Base-by-base conservation (phyloP, 1,140 invertebrate species). In the Schlechtendalia chinensis region DNA sequence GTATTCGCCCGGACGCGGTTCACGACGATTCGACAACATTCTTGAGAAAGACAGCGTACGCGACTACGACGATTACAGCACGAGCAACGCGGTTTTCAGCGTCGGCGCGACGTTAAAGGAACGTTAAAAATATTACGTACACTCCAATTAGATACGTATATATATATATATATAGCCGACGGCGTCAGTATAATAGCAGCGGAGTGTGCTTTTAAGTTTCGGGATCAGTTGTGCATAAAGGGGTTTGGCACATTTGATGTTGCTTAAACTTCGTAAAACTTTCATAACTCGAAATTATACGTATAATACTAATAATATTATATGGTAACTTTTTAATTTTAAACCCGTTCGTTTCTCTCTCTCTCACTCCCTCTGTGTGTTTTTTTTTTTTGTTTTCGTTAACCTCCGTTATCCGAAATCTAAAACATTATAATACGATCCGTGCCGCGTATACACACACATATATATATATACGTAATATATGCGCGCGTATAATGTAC, bases 231-330 rank as follows among this genome's bases (percentile, higher is more conserved):
- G 50, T 50, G 45, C 67, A 69, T 47, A 69, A 69, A 69, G 22
- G 67, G 45, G 39, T 50, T 24, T 47, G 67, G 22, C 45, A 50
- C 45, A 69, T 69, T 69, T 69, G 22, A 50, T 24, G 67, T 69
- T 14, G n/a, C 32, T 39, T 47, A 67, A 67, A 67, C 65, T 67
- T 67, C 45, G 24, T 22, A 24, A 59, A 58, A 59, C 56, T 59
- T 59, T 59, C 10, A 50, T 69, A 69, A 69, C 50, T 50, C 19
- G 19, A 69, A 24, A 27, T 27, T 24, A 69, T 50, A 19, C 14
- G 12, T 14, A 50, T 24, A 14, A 8, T n/a, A n/a, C n/a, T n/a
- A n/a, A n/a, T n/a, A n/a, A n/a, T n/a, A n/a, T n/a, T 67, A 22
- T 39, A 22, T 12, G 45, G 45, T 27, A 69, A 69, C 39, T 50